Evolutionary conservation across 2,797 vertebrate species (phyloP), one percentile per base, ranked within the genome.

Genomic region (Ceyx erithaca): DNA sequence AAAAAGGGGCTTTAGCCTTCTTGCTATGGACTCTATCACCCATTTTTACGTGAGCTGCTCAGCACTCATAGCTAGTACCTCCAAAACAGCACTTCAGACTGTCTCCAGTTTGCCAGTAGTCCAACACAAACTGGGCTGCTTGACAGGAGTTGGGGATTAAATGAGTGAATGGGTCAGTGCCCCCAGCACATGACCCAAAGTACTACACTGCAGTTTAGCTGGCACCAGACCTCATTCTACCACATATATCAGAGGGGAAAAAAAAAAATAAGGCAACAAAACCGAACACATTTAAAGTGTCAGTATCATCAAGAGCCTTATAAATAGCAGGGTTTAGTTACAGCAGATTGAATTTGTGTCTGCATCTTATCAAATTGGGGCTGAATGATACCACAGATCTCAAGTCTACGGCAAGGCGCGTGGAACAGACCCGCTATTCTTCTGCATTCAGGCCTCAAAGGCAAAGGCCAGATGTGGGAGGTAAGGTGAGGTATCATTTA

Each of bases 351-450:
- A 94, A 76, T 83, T 85, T 0, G 0, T 51, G 82, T 15, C 93
- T 94, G 92, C 2, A 0, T 94, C 82, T 96, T 94, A 91, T 94
- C 93, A 96, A 91, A 70, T 23, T 45, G 19, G 31, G 72, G 73
- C 43, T 1, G 2, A 86, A 76, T 88, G 67, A 28, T 33, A 35
- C 12, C 85, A 37, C 59, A 76, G 80, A 79, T 69, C 83, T 79
- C 40, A 6, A 77, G 70, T 83, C 89, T 35, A 79, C 76, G 77
- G 73, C 46, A 2, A 78, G 73, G 55, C 35, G 0, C 59, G 21
- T 3, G 31, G 83, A 94, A 86, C 93, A 96, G 73, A 84, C 67
- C 26, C 22, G 6, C 67, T 41, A 89, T 96, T 95, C 80, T 80
- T 80, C 51, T 52, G 77, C 90, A 91, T 55, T 58, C 87, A 45